phyloP scores from a whole-genome alignment of 2,113 vertebrate genomes.

The Furnarius figulus region DNA sequence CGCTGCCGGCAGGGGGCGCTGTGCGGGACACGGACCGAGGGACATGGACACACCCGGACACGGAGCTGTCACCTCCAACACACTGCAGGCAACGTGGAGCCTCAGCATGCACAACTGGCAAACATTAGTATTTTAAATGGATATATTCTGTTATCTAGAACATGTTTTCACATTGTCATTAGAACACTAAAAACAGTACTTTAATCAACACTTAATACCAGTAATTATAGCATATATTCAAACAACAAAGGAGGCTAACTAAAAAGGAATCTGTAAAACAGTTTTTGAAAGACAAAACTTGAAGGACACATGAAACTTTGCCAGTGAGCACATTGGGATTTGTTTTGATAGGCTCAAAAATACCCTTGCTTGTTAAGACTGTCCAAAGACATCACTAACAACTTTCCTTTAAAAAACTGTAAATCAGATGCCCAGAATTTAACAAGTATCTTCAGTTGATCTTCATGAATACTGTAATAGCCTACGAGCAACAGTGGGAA shows the following conservation, averaged over 20 bases:
- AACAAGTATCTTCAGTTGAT: not conserved
- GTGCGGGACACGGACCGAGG: too few species aligned
- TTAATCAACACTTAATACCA: not conserved
- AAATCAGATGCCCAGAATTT: not conserved
- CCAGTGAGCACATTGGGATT: not conserved
- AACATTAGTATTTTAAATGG: not conserved
- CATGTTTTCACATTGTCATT: not conserved
- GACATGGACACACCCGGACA: too few species aligned
- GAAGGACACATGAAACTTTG: not conserved
- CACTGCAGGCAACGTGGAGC: not conserved
- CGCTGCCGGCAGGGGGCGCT: too few species aligned
- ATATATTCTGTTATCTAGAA: not conserved
- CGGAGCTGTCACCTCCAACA: not conserved
- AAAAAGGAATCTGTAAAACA: not conserved
- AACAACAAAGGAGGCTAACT: not conserved
- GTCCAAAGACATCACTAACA: not conserved
- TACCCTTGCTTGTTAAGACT: not conserved
- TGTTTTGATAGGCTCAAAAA: not conserved
- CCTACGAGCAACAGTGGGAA: not conserved
- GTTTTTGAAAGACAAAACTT: not conserved
- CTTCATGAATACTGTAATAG: not conserved
- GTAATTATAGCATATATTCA: not conserved
- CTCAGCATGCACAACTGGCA: not conserved
- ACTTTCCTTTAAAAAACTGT: not conserved
- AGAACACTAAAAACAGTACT: not conserved